Percentiles rank a stretch among this genome's conserved stretches.
These are phyloP conservation scores for Drepanosiphum platanoidis DNA, from an alignment of 2,888 invertebrate genomes.

Conservation along the genomic window DNA sequence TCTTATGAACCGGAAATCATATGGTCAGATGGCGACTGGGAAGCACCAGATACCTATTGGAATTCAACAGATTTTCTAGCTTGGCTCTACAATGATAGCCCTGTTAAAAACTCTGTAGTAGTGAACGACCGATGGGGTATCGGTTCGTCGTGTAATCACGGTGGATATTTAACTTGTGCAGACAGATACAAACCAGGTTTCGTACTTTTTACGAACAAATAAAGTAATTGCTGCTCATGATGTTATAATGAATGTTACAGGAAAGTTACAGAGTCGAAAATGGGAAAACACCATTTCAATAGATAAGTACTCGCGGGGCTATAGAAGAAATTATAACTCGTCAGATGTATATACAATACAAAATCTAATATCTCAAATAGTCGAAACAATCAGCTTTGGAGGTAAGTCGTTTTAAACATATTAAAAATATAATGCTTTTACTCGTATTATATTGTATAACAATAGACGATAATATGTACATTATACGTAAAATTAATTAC, in stretches of 20 bases:
- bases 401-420: slow-evolving; percentile 71
- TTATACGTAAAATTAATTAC: too few relatives aligned
- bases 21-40: slow-evolving; percentile 97
- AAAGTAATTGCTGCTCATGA: not conserved
- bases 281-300: slow-evolving; percentile 97
- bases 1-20: slow-evolving; percentile 75
- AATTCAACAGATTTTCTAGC: slow-evolving; percentile 83
- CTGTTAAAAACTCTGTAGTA: slow-evolving; percentile 86
- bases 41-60: slow-evolving; percentile 85
- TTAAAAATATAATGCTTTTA: too few relatives aligned
- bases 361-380: slow-evolving; percentile 78
- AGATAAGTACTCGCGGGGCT: slow-evolving; percentile 89
- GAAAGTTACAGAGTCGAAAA: slow-evolving; percentile 79
- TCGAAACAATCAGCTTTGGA: slow-evolving; percentile 84
- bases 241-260: slow-evolving; percentile 66
- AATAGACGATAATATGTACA: too few relatives aligned
- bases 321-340: slow-evolving; percentile 76
- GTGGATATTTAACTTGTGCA: slow-evolving; percentile 85
- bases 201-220: not conserved
- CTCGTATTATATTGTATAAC: too few relatives aligned
- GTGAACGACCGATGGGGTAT: slow-evolving; percentile 95
- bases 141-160: slow-evolving; percentile 83
- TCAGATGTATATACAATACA: slow-evolving; percentile 75
- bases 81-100: slow-evolving; percentile 94
- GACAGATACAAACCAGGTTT: slow-evolving; percentile 85